phyloP scores from a whole-genome alignment of 2,797 vertebrate species.

The Phrynocephalus forsythii region DNA sequence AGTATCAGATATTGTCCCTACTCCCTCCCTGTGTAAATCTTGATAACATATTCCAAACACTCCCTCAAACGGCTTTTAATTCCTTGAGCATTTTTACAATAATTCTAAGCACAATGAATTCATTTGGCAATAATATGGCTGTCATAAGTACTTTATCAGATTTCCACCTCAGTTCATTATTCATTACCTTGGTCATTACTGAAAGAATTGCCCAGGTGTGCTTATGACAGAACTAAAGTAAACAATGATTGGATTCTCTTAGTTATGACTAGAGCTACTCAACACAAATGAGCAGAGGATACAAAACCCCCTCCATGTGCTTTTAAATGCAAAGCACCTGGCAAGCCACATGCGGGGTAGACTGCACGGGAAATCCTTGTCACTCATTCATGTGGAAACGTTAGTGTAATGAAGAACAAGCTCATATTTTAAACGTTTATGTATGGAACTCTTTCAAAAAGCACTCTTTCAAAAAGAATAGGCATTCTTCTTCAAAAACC shows the following conservation, averaged over 20 bases:
- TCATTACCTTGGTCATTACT: constrained; percentile 69
- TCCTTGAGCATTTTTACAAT: constrained; percentile 57
- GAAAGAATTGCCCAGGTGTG: constrained; percentile 69
- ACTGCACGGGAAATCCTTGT: constrained; percentile 72
- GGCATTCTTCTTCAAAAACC: constrained; percentile 59
- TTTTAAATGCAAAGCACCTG: constrained; percentile 73
- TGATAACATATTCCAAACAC: constrained; percentile 53
- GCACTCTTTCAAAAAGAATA: constrained; percentile 57
- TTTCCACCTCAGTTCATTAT: constrained; percentile 66
- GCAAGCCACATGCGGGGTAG: constrained; percentile 71
- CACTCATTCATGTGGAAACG: constrained; percentile 63
- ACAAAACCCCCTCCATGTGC: constrained; percentile 31
- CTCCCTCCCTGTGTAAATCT: constrained; percentile 38
- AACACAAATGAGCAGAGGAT: constrained; percentile 65
- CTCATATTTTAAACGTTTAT: constrained; percentile 61
- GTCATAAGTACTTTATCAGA: constrained; percentile 70
- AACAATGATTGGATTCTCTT: constrained; percentile 66
- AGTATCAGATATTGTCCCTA: constrained; percentile 40
- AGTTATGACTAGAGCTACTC: constrained; percentile 68
- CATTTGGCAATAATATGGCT: constrained; percentile 67
- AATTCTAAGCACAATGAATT: constrained; percentile 70
- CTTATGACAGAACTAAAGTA: constrained; percentile 67
- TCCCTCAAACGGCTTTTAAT: constrained; percentile 66
- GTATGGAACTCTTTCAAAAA: constrained; percentile 31
- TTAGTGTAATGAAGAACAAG: constrained; percentile 57